These are phyloP conservation scores for Podarcis raffonei DNA, from an alignment of 2,113 vertebrate species.

Conservation along the genomic window DNA sequence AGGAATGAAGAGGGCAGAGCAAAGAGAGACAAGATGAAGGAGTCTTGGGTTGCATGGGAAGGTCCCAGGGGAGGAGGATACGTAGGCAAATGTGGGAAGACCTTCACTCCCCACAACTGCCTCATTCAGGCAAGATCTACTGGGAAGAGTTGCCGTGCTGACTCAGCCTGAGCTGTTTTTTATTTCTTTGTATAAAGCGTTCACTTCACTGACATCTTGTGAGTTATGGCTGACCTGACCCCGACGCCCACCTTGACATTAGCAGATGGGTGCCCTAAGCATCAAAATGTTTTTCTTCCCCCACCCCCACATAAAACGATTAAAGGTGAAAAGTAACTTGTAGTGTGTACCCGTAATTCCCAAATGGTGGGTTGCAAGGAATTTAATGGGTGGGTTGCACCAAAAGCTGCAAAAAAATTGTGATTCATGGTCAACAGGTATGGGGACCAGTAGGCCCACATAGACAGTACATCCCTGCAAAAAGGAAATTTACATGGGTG, in stretches of 20 bases:
- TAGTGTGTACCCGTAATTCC: neutral
- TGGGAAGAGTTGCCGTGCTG: no score
- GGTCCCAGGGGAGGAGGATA: neutral
- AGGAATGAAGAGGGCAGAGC: no score
- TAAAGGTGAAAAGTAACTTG: neutral
- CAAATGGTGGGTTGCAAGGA: neutral
- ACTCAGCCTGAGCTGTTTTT: no score
- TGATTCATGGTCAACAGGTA: neutral
- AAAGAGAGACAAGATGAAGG: no score
- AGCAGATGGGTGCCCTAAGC: slow-evolving; percentile 20
- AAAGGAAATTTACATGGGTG: neutral
- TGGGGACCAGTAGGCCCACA: neutral
- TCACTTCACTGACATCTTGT: no score
- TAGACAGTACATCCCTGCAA: neutral
- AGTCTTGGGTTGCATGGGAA: no score
- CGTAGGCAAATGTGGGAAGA: neutral
- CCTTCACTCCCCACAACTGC: no score
- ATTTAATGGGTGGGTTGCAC: neutral
- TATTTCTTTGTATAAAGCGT: no score
- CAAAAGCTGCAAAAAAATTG: neutral
- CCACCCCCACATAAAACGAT: neutral
- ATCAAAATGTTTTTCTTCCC: neutral
- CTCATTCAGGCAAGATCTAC: no score
- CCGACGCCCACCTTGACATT: neutral
- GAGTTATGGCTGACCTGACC: no score